These are phyloP conservation scores for Ceryle rudis DNA, from an alignment of 2,797 vertebrate genomes.

Conservation along the genomic window DNA sequence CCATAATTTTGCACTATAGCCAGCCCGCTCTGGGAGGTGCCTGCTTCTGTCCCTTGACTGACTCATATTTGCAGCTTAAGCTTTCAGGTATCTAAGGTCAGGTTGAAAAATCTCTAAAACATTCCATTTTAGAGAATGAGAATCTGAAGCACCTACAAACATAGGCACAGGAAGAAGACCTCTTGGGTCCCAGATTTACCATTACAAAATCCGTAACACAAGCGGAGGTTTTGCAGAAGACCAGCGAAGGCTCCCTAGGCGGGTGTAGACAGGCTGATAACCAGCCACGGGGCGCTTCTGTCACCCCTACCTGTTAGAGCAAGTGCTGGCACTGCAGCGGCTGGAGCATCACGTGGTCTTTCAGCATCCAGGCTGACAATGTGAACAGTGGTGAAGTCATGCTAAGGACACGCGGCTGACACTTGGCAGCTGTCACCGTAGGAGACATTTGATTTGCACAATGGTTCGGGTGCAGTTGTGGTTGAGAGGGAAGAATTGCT, in stretches of 20 bases:
- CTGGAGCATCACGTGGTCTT: background rate
- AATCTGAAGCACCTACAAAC: background rate
- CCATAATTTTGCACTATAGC: background rate
- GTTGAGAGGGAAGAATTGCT: background rate
- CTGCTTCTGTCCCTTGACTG: background rate
- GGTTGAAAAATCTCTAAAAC: background rate
- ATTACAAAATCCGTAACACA: background rate
- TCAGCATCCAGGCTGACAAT: background rate
- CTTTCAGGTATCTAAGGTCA: background rate
- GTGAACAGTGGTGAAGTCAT: background rate
- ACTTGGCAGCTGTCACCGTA: background rate
- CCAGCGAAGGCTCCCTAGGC: background rate
- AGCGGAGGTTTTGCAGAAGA: background rate
- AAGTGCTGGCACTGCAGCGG: background rate
- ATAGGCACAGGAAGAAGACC: accelerated
- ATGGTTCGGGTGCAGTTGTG: background rate
- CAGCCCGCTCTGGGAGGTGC: background rate
- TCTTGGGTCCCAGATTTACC: background rate
- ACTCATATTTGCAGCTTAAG: background rate
- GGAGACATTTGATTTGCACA: background rate
- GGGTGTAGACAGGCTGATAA: background rate
- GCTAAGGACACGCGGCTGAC: background rate
- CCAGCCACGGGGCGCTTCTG: background rate
- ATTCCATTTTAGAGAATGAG: background rate
- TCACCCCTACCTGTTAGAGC: accelerated